Conservation (phyloP, 2,113 vertebrate genomes). For the Phocoena sinus region DNA sequence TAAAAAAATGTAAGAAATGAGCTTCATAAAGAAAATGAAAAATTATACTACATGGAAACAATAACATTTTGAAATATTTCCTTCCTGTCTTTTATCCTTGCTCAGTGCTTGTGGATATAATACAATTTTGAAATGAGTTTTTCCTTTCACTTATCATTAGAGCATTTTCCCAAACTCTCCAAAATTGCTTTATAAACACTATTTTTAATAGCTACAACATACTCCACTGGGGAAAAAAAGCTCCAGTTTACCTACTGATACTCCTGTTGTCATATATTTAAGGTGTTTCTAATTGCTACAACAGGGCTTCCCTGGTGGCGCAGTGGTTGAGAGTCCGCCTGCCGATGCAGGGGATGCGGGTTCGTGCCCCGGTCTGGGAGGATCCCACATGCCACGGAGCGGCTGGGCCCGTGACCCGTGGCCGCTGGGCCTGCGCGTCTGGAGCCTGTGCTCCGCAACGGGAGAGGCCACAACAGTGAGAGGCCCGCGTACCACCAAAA, state of each 20-base stretch:
- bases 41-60: neutral
- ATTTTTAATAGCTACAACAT: neutral
- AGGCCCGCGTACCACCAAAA: too few relatives aligned
- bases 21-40: slow-evolving; percentile 1
- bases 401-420: too few relatives aligned
- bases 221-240: neutral
- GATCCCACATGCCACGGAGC: too few relatives aligned
- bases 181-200: neutral
- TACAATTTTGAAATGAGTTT: neutral
- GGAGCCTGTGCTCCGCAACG: too few relatives aligned
- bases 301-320: too few relatives aligned
- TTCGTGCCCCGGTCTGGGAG: too few relatives aligned
- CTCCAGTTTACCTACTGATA: neutral
- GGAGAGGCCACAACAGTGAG: too few relatives aligned
- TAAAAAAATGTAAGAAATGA: neutral
- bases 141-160: neutral
- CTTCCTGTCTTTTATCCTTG: neutral
- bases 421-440: too few relatives aligned
- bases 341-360: too few relatives aligned
- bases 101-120: neutral
- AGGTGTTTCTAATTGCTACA: neutral
- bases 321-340: too few relatives aligned
- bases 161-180: neutral
- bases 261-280: neutral
- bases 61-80: neutral